A percentile compares a stretch with the other conserved stretches of the same genome.
phyloP scores from a whole-genome alignment of 2,888 invertebrate species.

The Chrysotoxum bicinctum region DNA sequence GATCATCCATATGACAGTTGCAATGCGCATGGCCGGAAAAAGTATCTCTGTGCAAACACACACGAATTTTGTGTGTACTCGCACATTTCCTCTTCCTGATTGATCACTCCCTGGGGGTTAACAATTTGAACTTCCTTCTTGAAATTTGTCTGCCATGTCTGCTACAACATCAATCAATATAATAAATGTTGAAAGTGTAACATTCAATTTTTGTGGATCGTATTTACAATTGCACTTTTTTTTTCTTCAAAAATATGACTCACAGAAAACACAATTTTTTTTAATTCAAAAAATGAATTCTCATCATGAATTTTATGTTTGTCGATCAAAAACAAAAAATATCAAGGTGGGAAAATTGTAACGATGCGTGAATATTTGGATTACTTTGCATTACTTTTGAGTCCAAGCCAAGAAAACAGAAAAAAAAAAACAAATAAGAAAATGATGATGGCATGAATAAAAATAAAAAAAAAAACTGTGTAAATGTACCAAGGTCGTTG shows the following conservation, averaged over 20 bases:
- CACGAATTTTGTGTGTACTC: constrained; percentile 28
- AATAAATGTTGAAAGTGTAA: constrained; percentile 28
- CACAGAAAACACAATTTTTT: not conserved
- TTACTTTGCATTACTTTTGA: constrained; percentile 58
- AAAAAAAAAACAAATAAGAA: constrained; percentile 14
- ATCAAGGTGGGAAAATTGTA: constrained; percentile 65
- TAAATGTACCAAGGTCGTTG: constrained; percentile 70
- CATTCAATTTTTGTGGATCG: constrained; percentile 37
- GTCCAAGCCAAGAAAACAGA: constrained; percentile 51
- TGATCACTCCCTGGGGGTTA: constrained; percentile 66
- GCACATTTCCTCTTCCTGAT: constrained; percentile 70
- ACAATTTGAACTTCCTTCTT: constrained; percentile 49
- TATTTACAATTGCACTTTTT: constrained; percentile 8
- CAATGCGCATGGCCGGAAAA: not conserved
- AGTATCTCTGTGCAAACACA: constrained; percentile 7
- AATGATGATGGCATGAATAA: constrained; percentile 35
- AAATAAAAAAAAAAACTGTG: constrained; percentile 37
- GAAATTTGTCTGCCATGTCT: not conserved
- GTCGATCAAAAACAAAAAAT: constrained; percentile 28
- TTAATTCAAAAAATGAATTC: constrained; percentile 58
- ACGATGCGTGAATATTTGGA: constrained; percentile 40
- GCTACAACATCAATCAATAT: constrained; percentile 44
- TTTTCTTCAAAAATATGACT: constrained; percentile 42
- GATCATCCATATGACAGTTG: constrained; percentile 41
- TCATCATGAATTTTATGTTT: constrained; percentile 47